Evolutionary conservation across 2,113 vertebrate species (phyloP), one percentile per base, ranked within the genome.

Genomic region (Elephantulus edwardii): DNA sequence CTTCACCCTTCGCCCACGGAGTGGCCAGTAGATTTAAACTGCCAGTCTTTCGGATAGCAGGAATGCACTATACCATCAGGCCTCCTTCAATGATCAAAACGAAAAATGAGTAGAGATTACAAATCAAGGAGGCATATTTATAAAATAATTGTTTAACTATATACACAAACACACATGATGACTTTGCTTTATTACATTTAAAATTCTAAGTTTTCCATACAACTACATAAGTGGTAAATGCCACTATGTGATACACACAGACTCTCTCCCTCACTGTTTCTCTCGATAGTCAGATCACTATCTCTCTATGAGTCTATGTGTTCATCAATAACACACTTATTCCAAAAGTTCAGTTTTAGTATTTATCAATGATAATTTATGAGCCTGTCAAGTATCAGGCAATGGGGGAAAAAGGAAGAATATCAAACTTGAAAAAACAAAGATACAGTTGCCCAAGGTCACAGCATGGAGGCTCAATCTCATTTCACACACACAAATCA

Each of bases 401-500:
- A 28, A 86, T 9, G 44, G 52, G 33, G 11, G 6, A 16, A 26
- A 10, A 60, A 30, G 81, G 13, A 40, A 86, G 86, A 95, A 58
- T 35, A 52, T 1, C 40, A 91, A 92, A 2, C 40, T 86, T 35
- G 22, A 7, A 26, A 80, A 76, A 83, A 60, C 86, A 74, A 93
- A 92, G 62, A 40, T 83, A 50, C 10, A 71, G 6, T 42, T 64
- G 79, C 89, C 14, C 22, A 93, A 48, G 14, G 54, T 86, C 94
- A 95, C 19, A 95, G 56, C 13, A 86, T 42, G 48, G 35, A 82
- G 38, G 4, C 83, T 95, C 86, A 74, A 93, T 76, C 28, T 89
- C 89, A 88, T 75, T 90, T 97, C 75, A 88, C 88, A 88, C 84
- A 83, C 40, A 93, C 16, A 96, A 83, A 96, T 94, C 20, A 90